Percentiles rank a stretch among this genome's conserved stretches.
These are phyloP conservation scores for Plumapathes pennacea DNA, from an alignment of 92 coral and sea anemone genomes.

Conservation along the genomic window DNA sequence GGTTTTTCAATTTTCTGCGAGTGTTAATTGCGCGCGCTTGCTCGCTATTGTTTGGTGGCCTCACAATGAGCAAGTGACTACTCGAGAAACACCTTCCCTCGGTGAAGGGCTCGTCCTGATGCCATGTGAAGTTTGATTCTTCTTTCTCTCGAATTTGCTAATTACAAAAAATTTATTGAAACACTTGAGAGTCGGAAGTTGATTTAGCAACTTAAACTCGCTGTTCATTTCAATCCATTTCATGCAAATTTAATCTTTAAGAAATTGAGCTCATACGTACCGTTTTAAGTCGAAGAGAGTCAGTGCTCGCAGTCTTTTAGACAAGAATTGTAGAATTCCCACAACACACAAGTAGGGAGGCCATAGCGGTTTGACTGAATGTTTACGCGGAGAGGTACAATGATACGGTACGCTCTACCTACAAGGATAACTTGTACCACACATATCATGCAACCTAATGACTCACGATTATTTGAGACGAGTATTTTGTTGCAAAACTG, in stretches of 20 bases:
- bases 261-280: too few relatives aligned
- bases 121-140: conserved; percentile 43
- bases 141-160: conserved; percentile 70
- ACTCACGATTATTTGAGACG: conserved; percentile 47
- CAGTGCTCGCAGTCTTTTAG: background rate
- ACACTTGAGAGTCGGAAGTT: conserved; percentile 93
- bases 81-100: too few relatives aligned
- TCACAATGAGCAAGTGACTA: too few relatives aligned
- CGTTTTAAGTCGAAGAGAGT: too few relatives aligned
- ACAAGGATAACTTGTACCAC: conserved; percentile 39
- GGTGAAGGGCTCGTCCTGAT: too few relatives aligned
- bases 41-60: too few relatives aligned
- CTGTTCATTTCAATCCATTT: conserved; percentile 79
- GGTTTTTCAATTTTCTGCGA: too few relatives aligned
- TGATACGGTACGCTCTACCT: background rate
- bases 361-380: conserved; percentile 12
- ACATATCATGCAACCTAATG: conserved; percentile 58
- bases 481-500: conserved; percentile 63
- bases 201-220: conserved; percentile 85
- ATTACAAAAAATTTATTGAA: conserved; percentile 72
- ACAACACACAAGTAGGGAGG: conserved; percentile 18
- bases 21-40: too few relatives aligned
- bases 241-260: conserved; percentile 72
- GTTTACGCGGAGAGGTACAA: conserved; percentile 11
- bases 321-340: conserved; percentile 3